These are phyloP conservation scores for Torymus tubicola DNA, from an alignment of 2,888 invertebrate species.

Conservation along the genomic window DNA sequence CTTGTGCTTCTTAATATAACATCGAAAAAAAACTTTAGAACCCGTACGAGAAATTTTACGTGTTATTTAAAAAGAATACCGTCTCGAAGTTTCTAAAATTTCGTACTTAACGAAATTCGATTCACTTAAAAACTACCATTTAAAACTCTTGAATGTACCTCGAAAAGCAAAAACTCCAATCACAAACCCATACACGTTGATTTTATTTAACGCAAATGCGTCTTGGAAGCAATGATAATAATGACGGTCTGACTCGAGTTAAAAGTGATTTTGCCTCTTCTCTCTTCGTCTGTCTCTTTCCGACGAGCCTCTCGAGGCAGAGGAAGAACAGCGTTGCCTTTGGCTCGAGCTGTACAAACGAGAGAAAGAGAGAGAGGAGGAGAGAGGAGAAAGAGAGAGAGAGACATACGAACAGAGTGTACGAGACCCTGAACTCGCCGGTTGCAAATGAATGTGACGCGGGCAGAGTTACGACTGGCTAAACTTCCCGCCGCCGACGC, in stretches of 20 bases:
- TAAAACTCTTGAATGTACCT: background rate
- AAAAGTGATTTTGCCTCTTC: conserved; percentile 39
- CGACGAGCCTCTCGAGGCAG: background rate
- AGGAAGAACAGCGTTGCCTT: conserved; percentile 12
- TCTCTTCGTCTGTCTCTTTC: conserved; percentile 13
- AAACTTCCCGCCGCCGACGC: conserved; percentile 26
- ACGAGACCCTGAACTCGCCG: conserved; percentile 45
- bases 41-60: no score
- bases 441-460: conserved; percentile 52
- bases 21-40: no score
- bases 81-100: no score
- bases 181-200: background rate
- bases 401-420: background rate
- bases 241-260: conserved; percentile 23
- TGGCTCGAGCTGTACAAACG: background rate
- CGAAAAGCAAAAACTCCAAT: no score
- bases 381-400: no score
- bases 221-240: conserved; percentile 16
- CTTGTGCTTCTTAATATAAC: no score
- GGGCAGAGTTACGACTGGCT: conserved; percentile 43
- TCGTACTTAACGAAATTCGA: no score
- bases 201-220: background rate
- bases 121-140: background rate
- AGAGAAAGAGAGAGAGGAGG: no score
- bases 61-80: no score